Base-by-base conservation (phyloP, 2,797 vertebrate genomes). In the Chanos chanos region DNA sequence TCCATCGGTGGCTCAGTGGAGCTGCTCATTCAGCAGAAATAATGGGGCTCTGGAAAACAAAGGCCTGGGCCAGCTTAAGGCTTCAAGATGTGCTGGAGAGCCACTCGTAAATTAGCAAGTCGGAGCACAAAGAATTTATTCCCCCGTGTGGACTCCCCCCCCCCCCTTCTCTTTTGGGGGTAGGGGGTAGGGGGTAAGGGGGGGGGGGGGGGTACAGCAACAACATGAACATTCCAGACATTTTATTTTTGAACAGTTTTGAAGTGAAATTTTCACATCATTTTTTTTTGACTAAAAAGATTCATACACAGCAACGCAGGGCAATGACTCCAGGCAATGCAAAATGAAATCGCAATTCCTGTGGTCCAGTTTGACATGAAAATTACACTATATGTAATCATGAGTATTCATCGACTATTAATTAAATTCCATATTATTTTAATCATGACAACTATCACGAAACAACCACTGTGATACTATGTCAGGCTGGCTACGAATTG, bases 1-100 rank as follows among this genome's bases (percentile, higher is more conserved):
- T 86, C 92, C 93, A 91, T 82, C 72, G 81, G 88, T 89, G 87
- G 87, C 81, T 83, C 81, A 54, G 85, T 40, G 55, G 83, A 85
- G 86, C 83, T 92, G 92, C 93, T 92, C 93, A 94, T 92, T 95
- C 94, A 94, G 92, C 93, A 95, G 87, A 93, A 95, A 94, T 90
- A 89, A 88, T 82, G 87, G 89, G 90, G 86, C 87, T 85, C 83
- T 77, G 83, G 89, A 86, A 92, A 93, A 94, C 90, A 93, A 92
- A 93, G 89, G 89, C 70, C 73, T 73, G 77, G 78, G 81, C 77
- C 81, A 81, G 81, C 74, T 87, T 87, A 88, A 83, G 87, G 87
- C 81, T 90, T 94, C 90, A 92, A 92, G 87, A 94, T 89, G 89
- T 90, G 91, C 92, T 90, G 90, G 87, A 92, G 89, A 92, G 87